Conservation (phyloP, 2,888 invertebrate species). For the Chouioia cunea region DNA sequence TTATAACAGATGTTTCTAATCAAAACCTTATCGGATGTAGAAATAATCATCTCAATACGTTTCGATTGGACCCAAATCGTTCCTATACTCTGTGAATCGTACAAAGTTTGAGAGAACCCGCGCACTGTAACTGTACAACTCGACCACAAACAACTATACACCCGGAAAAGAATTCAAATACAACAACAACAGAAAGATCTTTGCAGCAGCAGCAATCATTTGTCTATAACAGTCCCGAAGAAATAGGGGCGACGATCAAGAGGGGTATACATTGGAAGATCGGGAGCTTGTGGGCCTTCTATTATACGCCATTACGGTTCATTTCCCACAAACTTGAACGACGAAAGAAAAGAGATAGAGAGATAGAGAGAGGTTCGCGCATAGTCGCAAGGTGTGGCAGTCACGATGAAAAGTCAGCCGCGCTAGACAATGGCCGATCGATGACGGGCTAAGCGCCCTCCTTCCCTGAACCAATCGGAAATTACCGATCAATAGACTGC, state of each 20-base stretch:
- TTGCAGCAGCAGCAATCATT: background rate
- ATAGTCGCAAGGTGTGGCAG: constrained; percentile 62
- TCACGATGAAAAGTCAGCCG: constrained; percentile 61
- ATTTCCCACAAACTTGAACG: constrained; percentile 58
- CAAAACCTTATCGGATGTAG: too few relatives aligned
- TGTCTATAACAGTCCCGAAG: constrained; percentile 27
- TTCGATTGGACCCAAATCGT: too few relatives aligned
- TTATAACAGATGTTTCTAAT: too few relatives aligned
- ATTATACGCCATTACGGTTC: constrained; percentile 62
- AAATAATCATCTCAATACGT: too few relatives aligned
- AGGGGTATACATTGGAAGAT: constrained; percentile 24
- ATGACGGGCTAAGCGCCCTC: constrained; percentile 52
- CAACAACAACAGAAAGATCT: background rate
- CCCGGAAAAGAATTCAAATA: constrained; percentile 6
- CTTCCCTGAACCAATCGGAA: constrained; percentile 64
- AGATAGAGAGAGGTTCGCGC: background rate
- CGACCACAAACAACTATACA: constrained; percentile 2
- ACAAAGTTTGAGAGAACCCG: too few relatives aligned
- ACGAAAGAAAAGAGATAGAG: constrained; percentile 17
- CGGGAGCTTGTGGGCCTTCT: constrained; percentile 47
- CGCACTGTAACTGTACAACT: too few relatives aligned
- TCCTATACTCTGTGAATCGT: too few relatives aligned
- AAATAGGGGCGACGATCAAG: constrained; percentile 3
- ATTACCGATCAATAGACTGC: constrained; percentile 60
- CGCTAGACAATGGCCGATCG: constrained; percentile 61